Base-by-base conservation (phyloP, 2,113 vertebrate genomes). In the Anguilla japonica region DNA sequence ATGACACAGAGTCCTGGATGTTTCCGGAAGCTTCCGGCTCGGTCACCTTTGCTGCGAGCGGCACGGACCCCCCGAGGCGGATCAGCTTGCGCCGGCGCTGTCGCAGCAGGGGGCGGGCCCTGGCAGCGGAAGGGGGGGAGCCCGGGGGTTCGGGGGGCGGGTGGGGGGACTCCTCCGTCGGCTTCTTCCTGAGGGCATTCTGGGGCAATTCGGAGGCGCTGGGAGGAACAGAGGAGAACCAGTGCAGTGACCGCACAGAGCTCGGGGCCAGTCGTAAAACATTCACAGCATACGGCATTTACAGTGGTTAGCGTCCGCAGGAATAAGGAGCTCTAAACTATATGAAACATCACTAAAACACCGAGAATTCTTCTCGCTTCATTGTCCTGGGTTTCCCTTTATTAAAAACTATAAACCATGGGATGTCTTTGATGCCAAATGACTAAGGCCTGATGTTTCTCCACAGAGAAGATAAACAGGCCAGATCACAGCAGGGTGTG, bases 31-130 rank as follows among this genome's bases (percentile, higher is more conserved):
- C 50, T 53, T 53, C 50, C 13, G 50, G 50, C 40, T 63, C 34
- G 63, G 8, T 56, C 82, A 93, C 94, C 92, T 91, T 93, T 84
- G 90, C 87, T 20, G 85, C 85, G 14, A 92, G 89, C 1, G 78
- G 90, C 15, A 91, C 78, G 26, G 89, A 87, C 0, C 81, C 60
- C 15, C 87, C 86, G 34, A 91, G 83, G 50, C 83, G 84, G 85
- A 94, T 88, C 39, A 93, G 89, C 60, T 86, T 85, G 41, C 88
- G 86, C 8, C 91, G 92, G 50, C 89, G 88, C 43, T 89, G 86
- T 16, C 82, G 80, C 3, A 89, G 90, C 46, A 93, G 43, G 0
- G 90, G 90, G 41, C 80, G 81, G 53, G 90, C 91, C 81, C 93
- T 88, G 0, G 91, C 94, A 3, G 93, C 88, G 0, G 92, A 78